Evolutionary conservation across 1,140 invertebrate species (phyloP).

Genomic region (Drosophila takahashii): DNA sequence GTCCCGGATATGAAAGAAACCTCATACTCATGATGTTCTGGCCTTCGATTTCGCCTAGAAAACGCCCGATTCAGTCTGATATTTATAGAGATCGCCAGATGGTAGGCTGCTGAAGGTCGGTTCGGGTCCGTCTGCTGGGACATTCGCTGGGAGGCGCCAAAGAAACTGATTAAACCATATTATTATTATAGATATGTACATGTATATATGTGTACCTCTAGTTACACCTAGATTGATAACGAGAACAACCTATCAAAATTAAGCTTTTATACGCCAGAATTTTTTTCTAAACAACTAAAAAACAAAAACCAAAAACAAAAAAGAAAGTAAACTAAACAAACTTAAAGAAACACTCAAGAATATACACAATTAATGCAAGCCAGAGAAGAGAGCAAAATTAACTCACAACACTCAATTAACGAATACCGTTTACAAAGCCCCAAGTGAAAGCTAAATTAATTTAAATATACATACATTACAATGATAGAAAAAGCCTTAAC

Average conservation of each 20-base stretch:
- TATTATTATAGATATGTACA: constrained; percentile 36
- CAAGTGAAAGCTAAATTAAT: constrained; percentile 35
- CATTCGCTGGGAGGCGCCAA: constrained; percentile 58
- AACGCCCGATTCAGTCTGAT: constrained; percentile 40
- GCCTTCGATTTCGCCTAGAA: constrained; percentile 21
- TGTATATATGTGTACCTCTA: constrained; percentile 38
- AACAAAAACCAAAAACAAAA: too few relatives aligned
- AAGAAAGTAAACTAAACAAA: constrained; percentile 13
- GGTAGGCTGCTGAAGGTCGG: constrained; percentile 13
- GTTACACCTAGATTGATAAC: constrained; percentile 39
- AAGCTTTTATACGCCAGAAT: constrained; percentile 81
- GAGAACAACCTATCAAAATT: constrained; percentile 40
- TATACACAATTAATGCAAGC: constrained; percentile 34
- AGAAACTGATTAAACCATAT: constrained; percentile 51
- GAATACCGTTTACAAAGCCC: constrained; percentile 54
- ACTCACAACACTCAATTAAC: constrained; percentile 59
- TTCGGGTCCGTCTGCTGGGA: constrained; percentile 39
- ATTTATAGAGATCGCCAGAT: constrained; percentile 23
- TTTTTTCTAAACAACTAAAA: constrained; percentile 70
- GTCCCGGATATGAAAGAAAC: background rate
- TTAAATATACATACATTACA: constrained; percentile 49
- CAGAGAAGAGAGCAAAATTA: constrained; percentile 30
- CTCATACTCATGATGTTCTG: background rate
- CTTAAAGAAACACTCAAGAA: constrained; percentile 40
- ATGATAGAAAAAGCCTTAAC: constrained; percentile 66